These are phyloP conservation scores for Propithecus coquereli DNA, from an alignment of 2,113 vertebrate species.

Conservation along the genomic window DNA sequence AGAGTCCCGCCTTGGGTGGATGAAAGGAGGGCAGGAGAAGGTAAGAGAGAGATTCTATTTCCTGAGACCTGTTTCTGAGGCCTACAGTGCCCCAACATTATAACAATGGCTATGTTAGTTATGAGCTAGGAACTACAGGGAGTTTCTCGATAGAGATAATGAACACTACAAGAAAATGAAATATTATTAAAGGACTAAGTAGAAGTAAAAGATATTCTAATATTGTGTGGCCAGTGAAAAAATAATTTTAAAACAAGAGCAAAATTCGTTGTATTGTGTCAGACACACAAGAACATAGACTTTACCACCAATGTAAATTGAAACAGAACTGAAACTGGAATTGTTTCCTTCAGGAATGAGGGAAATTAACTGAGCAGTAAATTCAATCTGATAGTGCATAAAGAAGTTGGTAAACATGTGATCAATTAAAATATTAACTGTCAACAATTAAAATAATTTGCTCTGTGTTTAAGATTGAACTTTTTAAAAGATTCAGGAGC, in stretches of 20 bases:
- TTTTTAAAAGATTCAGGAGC: not conserved
- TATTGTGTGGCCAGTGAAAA: not conserved
- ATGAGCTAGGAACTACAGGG: too few relatives aligned
- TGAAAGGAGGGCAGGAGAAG: too few relatives aligned
- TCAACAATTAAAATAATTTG: not conserved
- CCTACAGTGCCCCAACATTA: too few relatives aligned
- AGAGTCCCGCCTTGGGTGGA: too few relatives aligned
- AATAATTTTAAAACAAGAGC: not conserved
- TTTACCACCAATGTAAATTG: not conserved
- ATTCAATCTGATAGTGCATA: not conserved
- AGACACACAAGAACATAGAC: not conserved
- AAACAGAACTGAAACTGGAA: not conserved
- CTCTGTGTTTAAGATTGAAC: not conserved
- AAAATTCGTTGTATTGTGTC: not conserved
- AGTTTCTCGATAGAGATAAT: not conserved
- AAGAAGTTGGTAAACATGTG: not conserved
- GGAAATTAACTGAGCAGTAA: not conserved
- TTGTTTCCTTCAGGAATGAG: not conserved
- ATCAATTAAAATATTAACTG: not conserved
- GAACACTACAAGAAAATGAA: not conserved
- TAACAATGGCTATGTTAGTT: too few relatives aligned
- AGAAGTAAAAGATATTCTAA: not conserved
- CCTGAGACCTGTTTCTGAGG: too few relatives aligned
- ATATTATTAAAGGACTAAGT: not conserved
- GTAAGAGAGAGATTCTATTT: too few relatives aligned